These are phyloP conservation scores for Anas capensis DNA, from an alignment of 2,797 vertebrate species.

Conservation along the genomic window DNA sequence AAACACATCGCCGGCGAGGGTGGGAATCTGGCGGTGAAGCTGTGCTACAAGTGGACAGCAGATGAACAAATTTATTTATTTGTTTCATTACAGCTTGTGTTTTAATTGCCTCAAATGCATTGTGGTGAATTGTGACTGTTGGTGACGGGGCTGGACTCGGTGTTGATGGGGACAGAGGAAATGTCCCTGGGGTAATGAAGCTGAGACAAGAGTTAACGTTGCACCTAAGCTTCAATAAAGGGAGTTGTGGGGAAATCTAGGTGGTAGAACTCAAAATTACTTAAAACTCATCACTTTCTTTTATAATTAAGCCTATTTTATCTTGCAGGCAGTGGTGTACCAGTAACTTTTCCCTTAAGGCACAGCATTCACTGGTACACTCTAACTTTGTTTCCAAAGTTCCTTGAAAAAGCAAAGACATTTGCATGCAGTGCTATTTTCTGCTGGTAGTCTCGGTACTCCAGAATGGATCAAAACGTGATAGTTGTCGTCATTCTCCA, in stretches of 20 bases:
- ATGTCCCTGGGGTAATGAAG: rapidly evolving
- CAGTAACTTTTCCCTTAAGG: neutral
- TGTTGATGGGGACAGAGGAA: neutral
- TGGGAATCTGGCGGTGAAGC: neutral
- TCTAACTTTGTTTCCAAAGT: too few relatives aligned
- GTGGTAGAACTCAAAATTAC: neutral
- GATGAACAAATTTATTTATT: neutral
- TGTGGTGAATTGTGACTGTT: neutral
- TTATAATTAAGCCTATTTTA: neutral
- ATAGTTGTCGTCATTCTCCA: neutral
- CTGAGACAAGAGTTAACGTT: neutral
- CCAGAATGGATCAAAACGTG: neutral
- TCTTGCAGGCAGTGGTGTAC: neutral
- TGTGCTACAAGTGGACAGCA: neutral
- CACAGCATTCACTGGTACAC: neutral
- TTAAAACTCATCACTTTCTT: neutral
- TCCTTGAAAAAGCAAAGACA: neutral
- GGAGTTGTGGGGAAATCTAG: rapidly evolving
- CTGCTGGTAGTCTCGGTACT: neutral
- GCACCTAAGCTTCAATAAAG: neutral
- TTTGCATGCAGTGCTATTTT: neutral
- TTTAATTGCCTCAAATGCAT: neutral
- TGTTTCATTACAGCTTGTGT: rapidly evolving
- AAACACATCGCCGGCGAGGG: rapidly evolving
- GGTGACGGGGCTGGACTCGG: neutral